Evolutionary conservation across 2,113 vertebrate genomes (phyloP), one percentile per base, ranked within the genome.

Genomic region (Hemichromis elongatus): DNA sequence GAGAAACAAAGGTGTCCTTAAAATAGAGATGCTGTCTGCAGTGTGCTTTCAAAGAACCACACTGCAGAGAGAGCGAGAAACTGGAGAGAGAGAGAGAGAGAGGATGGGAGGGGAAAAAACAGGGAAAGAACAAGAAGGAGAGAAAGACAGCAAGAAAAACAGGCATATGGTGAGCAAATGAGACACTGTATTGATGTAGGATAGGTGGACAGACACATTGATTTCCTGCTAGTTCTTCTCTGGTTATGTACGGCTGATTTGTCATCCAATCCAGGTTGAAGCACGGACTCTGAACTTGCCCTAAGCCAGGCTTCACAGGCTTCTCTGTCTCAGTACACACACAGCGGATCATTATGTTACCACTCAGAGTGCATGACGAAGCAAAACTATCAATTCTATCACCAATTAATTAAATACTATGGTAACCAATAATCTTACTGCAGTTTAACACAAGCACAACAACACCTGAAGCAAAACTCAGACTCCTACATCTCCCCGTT

Each of bases 181-280:
- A 92, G 88, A 90, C 88, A 83, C 42, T 80, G 85, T 83, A 92
- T 87, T 90, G 90, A 92, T 92, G 89, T 79, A 55, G 84, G 59
- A 84, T 84, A 94, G 91, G 88, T 88, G 89, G 87, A 86, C 86
- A 83, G 83, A 87, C 81, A 40, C 81, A 94, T 94, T 85, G 94
- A 94, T 95, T 96, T 91, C 81, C 86, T 93, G 91, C 87, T 93
- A 61, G 85, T 75, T 93, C 89, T 92, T 86, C 70, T 81, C 79
- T 33, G n/a, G 87, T 86, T 90, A 86, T 59, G 33, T 61, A 84
- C 35, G 18, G 73, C 83, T 87, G 63, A 90, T 88, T 92, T 90
- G 88, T 93, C 89, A 92, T 88, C 85, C 89, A 90, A 93, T 92
- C 92, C 82, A 92, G 53, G 88, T 81, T 86, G 80, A 88, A 84